Conservation (phyloP, 2,888 invertebrate species). For the Antheraea yamamai region DNA sequence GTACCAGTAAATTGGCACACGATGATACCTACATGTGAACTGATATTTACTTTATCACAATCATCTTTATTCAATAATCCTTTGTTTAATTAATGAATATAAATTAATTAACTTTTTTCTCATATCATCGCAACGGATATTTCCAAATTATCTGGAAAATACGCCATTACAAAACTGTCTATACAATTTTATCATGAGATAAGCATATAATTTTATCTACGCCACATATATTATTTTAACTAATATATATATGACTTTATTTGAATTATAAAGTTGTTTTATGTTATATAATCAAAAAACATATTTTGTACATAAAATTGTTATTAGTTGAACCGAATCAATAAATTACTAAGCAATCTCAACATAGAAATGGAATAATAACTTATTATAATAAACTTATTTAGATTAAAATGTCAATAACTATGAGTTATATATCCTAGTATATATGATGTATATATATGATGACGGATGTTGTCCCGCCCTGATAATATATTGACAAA, state of each 20-base stretch:
- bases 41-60: background rate
- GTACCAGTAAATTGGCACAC: background rate
- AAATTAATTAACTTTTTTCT: constrained; percentile 1
- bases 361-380: too few relatives aligned
- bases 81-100: background rate
- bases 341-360: too few relatives aligned
- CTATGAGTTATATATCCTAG: too few relatives aligned
- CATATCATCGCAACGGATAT: background rate
- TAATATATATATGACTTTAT: background rate
- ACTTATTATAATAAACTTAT: too few relatives aligned
- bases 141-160: constrained; percentile 8
- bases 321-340: too few relatives aligned
- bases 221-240: background rate
- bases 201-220: constrained; percentile 3
- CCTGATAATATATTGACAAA: too few relatives aligned
- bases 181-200: background rate
- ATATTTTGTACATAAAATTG: too few relatives aligned
- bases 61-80: background rate
- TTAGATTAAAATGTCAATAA: too few relatives aligned
- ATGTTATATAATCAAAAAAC: too few relatives aligned
- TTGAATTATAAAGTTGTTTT: background rate
- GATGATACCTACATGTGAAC: background rate
- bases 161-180: background rate
- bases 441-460: too few relatives aligned
- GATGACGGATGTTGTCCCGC: too few relatives aligned